Conservation (phyloP, 1,140 invertebrate genomes). For the Camponotus floridanus region DNA sequence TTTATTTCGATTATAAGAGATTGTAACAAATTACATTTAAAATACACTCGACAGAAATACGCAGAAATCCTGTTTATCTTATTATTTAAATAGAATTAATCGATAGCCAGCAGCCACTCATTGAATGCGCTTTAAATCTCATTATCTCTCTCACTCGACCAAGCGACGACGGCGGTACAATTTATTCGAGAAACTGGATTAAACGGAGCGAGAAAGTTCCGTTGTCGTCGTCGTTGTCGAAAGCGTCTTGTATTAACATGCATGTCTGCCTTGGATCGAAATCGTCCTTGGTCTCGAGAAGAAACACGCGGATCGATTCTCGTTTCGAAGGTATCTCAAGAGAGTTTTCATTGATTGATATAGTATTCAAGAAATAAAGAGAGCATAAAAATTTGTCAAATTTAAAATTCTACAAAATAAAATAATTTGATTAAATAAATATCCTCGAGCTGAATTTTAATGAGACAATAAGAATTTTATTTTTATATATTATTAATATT, state of each 20-base stretch:
- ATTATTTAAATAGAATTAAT: background rate
- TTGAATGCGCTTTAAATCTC: slow-evolving; percentile 46
- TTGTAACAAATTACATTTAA: background rate
- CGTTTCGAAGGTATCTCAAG: background rate
- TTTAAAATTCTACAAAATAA: background rate
- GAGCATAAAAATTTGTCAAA: background rate
- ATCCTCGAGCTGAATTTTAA: background rate
- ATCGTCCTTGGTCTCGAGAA: slow-evolving; percentile 63
- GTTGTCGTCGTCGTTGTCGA: slow-evolving; percentile 79
- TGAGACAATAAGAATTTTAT: background rate
- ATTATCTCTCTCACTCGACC: slow-evolving; percentile 58
- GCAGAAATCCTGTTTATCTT: background rate
- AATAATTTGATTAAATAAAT: background rate
- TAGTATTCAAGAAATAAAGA: background rate
- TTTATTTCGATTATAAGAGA: background rate
- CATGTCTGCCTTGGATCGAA: slow-evolving; percentile 64
- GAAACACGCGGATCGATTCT: slow-evolving; percentile 28
- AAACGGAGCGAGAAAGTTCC: slow-evolving; percentile 84
- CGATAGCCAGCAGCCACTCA: background rate
- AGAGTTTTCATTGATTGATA: slow-evolving; percentile 4
- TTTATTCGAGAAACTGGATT: slow-evolving; percentile 85
- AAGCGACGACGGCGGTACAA: slow-evolving; percentile 54
- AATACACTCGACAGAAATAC: background rate
- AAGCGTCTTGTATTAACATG: slow-evolving; percentile 76
- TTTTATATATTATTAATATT: slow-evolving; percentile 1